These are phyloP conservation scores for Stichodactyla mertensii DNA, from an alignment of 64 coral and sea anemone genomes.

Conservation along the genomic window DNA sequence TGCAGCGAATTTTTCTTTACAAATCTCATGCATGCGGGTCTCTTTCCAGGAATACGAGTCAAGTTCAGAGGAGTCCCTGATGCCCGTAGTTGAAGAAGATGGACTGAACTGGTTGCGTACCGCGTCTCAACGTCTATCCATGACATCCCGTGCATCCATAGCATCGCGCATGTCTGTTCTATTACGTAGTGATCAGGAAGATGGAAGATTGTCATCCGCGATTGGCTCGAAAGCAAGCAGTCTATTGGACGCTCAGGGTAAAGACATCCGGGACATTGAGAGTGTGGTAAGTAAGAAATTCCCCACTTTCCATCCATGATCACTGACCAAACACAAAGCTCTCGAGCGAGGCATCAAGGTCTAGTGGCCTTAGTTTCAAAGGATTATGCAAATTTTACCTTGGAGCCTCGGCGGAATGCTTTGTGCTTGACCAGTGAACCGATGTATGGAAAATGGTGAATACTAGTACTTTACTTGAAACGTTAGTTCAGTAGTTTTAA, in stretches of 20 bases:
- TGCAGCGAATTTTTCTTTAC: neutral
- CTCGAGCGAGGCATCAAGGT: no score
- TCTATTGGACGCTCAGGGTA: neutral
- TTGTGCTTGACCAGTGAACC: no score
- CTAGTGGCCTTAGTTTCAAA: no score
- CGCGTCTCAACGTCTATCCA: neutral
- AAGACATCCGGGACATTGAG: neutral
- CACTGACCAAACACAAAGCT: no score
- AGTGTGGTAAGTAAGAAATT: neutral
- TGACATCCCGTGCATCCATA: neutral
- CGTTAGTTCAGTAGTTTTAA: no score
- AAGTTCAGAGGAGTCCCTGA: neutral
- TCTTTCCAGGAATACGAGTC: conserved; percentile 5
- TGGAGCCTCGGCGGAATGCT: no score
- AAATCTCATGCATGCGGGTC: neutral
- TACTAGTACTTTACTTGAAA: no score
- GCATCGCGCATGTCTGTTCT: conserved; percentile 1
- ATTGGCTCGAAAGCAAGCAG: conserved; percentile 4
- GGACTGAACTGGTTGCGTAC: conserved; percentile 15
- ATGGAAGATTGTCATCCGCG: neutral
- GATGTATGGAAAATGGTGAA: no score
- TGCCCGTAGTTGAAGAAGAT: neutral
- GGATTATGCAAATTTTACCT: no score
- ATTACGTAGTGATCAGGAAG: neutral
- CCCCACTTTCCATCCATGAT: no score